phyloP scores from a whole-genome alignment of 2,797 vertebrate species.

The Coranthus polyacanthus region DNA sequence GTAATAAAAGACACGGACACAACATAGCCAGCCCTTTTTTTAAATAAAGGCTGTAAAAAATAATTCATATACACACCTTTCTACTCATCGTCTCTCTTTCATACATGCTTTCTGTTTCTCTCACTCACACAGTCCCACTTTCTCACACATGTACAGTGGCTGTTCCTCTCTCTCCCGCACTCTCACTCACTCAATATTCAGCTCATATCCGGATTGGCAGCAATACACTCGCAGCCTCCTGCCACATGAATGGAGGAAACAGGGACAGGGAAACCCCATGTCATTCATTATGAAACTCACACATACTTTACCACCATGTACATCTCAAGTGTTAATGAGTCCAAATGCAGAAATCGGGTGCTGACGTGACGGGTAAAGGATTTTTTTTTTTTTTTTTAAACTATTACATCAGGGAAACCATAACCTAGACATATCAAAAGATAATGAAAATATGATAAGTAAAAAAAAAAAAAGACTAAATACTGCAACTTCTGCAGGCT shows the following conservation, averaged over 20 bases:
- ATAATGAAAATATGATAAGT: too few species aligned
- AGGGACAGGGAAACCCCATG: slow-evolving; percentile 79
- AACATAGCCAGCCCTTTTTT: slow-evolving; percentile 23
- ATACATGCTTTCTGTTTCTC: background rate
- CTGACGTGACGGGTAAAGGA: background rate
- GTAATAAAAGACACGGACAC: slow-evolving; percentile 11
- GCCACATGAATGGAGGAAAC: slow-evolving; percentile 83
- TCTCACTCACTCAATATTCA: slow-evolving; percentile 48
- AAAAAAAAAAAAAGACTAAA: too few species aligned
- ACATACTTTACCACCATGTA: slow-evolving; percentile 1
- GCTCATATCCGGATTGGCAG: slow-evolving; percentile 56
- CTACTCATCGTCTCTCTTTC: slow-evolving; percentile 2
- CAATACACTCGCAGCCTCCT: slow-evolving; percentile 50
- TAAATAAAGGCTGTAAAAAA: slow-evolving; percentile 41
- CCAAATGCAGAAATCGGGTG: background rate
- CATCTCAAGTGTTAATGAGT: background rate
- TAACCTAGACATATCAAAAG: too few species aligned
- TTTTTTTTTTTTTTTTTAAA: too few species aligned
- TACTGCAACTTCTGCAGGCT: too few species aligned
- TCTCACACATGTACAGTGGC: slow-evolving; percentile 16
- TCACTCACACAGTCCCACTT: background rate
- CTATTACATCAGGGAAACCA: too few species aligned
- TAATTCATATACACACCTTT: slow-evolving; percentile 38
- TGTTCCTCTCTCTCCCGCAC: slow-evolving; percentile 33
- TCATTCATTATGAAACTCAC: slow-evolving; percentile 71